Evolutionary conservation across 37 sponge, comb jelly and placozoan species (phyloP), one percentile per base, ranked within the genome.

Genomic region (Crambe crambe): DNA sequence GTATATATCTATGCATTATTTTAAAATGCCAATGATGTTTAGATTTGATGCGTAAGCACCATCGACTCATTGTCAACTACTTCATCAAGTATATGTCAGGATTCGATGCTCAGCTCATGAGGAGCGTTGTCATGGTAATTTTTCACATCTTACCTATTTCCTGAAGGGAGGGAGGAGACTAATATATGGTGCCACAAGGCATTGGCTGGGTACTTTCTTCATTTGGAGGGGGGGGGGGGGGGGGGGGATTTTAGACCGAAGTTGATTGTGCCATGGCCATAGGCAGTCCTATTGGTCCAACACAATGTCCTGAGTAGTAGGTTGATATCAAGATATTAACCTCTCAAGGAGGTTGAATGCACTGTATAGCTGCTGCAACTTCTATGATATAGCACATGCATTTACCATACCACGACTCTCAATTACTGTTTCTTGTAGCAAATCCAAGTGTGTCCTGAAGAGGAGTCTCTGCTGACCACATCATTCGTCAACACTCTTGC

Each of bases 401-500:
- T n/a, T n/a, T n/a, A n/a, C n/a, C n/a, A n/a, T n/a, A n/a, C n/a
- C n/a, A n/a, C n/a, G n/a, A n/a, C n/a, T n/a, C n/a, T n/a, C n/a
- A n/a, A n/a, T n/a, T n/a, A n/a, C n/a, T n/a, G n/a, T n/a, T n/a
- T 26, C 5, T 21, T 36, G 12, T 74, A 95, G 92, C 70, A 80
- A 12, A 95, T 95, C 4, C 71, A 72, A 30, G 83, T 91, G 72
- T 87, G 86, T n/a, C 93, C 95, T 5, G 97, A 97, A 65, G 92
- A 93, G 66, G 97, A 97, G 66, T 83, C 86, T 26, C 62, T 90
- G 22, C 76, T 97, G 63, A 85, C 94, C 83, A 91, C 95, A 1
- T 92, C 95, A 22, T 90, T 97, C 64, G 88, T 92, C 23, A 90
- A 97, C 72, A 85, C 77, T 3, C 85, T 97, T 59, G 79, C 80